Percentiles rank a stretch among this genome's conserved stretches.
phyloP scores from a whole-genome alignment of 2,113 vertebrate genomes.

The Crypturellus undulatus region DNA sequence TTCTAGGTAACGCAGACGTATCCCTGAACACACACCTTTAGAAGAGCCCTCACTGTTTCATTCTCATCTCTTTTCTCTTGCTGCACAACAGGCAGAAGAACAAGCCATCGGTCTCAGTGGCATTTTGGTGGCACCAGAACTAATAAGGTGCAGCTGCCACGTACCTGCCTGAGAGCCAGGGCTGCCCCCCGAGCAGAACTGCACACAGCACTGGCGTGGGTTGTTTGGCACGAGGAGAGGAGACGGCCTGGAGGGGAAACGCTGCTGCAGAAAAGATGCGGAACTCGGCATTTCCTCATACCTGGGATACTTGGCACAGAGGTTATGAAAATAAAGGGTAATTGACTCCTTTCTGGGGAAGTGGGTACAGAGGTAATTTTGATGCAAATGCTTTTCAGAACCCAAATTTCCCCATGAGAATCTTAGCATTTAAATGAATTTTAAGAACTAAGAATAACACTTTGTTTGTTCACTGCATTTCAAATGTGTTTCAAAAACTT shows the following conservation, averaged over 20 bases:
- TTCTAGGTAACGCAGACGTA: neutral
- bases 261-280: neutral
- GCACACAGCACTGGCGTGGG: neutral
- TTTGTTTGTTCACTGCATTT: neutral
- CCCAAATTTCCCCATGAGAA: neutral
- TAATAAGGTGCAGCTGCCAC: neutral
- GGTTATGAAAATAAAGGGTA: conserved; percentile 34
- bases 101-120: fast-evolving
- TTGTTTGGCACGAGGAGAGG: neutral
- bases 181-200: fast-evolving
- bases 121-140: neutral
- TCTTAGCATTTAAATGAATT: conserved; percentile 19
- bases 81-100: neutral
- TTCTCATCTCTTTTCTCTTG: neutral
- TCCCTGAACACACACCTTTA: neutral
- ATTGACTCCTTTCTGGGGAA: conserved; percentile 4
- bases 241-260: neutral
- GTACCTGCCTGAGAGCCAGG: neutral
- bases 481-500: conserved; percentile 57
- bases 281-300: conserved; percentile 25
- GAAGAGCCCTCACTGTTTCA: neutral
- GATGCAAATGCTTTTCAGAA: conserved; percentile 34
- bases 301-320: conserved; percentile 27
- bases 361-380: conserved; percentile 14
- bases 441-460: conserved; percentile 46